Percentiles rank a stretch among this genome's conserved stretches.
phyloP scores from a whole-genome alignment of 2,888 invertebrate species.

The Caradrina clavipalpis region DNA sequence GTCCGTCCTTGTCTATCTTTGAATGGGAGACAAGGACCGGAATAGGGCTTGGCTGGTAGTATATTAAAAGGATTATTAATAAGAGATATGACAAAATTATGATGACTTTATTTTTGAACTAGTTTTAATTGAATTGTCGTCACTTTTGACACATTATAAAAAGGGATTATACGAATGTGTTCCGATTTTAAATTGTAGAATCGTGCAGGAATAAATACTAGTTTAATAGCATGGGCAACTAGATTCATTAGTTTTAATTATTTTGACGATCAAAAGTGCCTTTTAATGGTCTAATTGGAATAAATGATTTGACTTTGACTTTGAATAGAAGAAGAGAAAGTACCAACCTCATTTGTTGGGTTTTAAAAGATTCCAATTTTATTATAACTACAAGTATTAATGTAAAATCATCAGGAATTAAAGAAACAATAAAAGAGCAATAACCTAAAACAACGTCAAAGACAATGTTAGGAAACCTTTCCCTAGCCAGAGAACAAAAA shows the following conservation, averaged over 20 bases:
- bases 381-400: neutral
- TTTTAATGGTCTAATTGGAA: no score
- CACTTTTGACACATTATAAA: neutral
- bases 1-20: slow-evolving; percentile 33
- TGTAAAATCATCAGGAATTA: no score
- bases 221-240: no score
- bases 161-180: neutral
- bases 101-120: slow-evolving; percentile 45
- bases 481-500: no score
- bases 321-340: no score
- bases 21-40: neutral
- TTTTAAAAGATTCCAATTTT: neutral
- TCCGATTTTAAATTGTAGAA: slow-evolving; percentile 1
- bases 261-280: no score
- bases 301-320: no score
- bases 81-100: slow-evolving; percentile 29
- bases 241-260: no score
- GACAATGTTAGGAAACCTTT: no score
- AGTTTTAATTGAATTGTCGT: slow-evolving; percentile 8
- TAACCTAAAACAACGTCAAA: no score
- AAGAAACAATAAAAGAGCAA: no score
- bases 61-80: slow-evolving; percentile 31
- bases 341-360: neutral
- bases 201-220: neutral
- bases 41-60: neutral